These are phyloP conservation scores for Coregonus clupeaformis DNA, from an alignment of 2,113 vertebrate genomes.

Conservation along the genomic window DNA sequence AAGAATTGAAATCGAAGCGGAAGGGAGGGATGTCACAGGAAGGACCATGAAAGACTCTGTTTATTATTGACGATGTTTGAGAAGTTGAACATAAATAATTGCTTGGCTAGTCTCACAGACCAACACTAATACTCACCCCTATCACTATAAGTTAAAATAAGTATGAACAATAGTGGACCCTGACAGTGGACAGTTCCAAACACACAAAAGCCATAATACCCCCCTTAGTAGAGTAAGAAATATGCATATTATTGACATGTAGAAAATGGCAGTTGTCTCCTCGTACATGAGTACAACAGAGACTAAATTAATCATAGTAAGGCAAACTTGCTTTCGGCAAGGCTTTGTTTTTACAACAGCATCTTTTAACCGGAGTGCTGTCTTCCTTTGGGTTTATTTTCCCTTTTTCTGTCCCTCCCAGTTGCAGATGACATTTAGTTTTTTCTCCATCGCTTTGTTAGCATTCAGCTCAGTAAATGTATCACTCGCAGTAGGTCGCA, in stretches of 20 bases:
- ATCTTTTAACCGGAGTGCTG: conserved; percentile 6
- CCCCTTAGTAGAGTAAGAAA: background rate
- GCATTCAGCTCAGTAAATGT: background rate
- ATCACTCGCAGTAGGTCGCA: background rate
- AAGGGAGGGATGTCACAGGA: background rate
- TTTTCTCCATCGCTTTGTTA: background rate
- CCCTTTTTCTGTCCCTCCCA: background rate
- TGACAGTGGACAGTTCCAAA: too few relatives aligned
- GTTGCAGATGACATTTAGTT: background rate
- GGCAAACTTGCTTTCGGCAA: conserved; percentile 46
- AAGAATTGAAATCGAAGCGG: background rate
- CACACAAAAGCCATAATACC: background rate
- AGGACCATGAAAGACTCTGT: background rate
- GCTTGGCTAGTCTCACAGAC: too few relatives aligned
- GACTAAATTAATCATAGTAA: conserved; percentile 53
- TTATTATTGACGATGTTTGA: background rate
- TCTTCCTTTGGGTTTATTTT: background rate
- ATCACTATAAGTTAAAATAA: too few relatives aligned
- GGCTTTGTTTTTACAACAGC: conserved; percentile 43
- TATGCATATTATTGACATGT: background rate
- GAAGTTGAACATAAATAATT: too few relatives aligned
- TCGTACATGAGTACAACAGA: conserved; percentile 30
- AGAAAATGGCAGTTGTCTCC: background rate
- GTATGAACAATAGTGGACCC: too few relatives aligned
- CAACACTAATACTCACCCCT: too few relatives aligned